Evolutionary conservation across 1,140 invertebrate genomes (phyloP).

Genomic region (Cephus cinctus): DNA sequence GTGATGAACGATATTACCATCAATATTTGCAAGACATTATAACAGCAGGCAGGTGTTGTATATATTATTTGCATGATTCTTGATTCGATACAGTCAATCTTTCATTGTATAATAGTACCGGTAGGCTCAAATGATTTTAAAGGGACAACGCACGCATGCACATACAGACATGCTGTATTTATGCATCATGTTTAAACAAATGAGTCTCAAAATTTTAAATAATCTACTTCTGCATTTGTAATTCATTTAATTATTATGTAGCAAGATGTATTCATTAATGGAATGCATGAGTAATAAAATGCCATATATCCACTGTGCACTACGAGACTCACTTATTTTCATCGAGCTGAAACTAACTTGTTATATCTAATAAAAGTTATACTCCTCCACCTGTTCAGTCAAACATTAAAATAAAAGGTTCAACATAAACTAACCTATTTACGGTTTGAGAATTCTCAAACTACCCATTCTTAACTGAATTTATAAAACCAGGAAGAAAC

Average conservation of each 20-base stretch:
- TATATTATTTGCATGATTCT: conserved; percentile 1
- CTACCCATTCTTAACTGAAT: neutral
- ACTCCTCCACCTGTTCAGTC: neutral
- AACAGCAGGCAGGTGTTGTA: conserved; percentile 2
- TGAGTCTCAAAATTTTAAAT: neutral
- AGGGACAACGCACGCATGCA: conserved; percentile 1
- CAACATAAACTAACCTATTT: conserved; percentile 5
- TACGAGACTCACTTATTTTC: neutral
- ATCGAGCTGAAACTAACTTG: neutral
- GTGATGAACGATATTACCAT: neutral
- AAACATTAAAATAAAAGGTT: neutral
- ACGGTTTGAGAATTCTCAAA: neutral
- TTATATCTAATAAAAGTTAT: neutral
- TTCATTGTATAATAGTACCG: neutral
- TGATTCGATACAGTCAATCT: neutral
- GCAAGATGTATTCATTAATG: no score
- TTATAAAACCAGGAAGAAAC: neutral
- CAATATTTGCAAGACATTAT: conserved; percentile 5
- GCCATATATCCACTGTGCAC: no score
- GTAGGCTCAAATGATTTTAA: neutral
- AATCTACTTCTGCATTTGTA: no score
- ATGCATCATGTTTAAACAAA: neutral
- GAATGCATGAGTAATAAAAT: no score
- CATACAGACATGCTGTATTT: conserved; percentile 1
- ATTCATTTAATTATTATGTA: no score